Evolutionary conservation across 2,113 vertebrate species (phyloP).

Genomic region (Mus pahari): DNA sequence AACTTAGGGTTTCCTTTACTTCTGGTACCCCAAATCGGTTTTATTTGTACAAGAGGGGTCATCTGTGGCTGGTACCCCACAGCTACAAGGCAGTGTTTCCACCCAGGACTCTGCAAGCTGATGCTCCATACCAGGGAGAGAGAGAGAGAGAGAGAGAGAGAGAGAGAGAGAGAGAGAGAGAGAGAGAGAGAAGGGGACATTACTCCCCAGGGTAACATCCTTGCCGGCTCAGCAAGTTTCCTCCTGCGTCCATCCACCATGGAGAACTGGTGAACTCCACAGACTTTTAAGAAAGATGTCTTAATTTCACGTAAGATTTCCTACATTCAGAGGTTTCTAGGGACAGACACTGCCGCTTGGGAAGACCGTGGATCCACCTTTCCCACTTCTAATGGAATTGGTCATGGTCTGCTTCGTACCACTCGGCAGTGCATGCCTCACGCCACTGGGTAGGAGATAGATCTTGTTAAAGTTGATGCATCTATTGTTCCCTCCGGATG

Average conservation of each 20-base stretch:
- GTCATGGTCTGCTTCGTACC: conserved; percentile 60
- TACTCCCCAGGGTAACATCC: conserved; percentile 63
- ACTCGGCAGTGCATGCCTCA: conserved; percentile 67
- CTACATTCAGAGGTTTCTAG: conserved; percentile 82
- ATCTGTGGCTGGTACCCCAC: background rate
- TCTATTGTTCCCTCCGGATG: conserved; percentile 74
- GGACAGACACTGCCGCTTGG: conserved; percentile 44
- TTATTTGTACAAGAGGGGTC: background rate
- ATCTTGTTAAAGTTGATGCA: conserved; percentile 71
- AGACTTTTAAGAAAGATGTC: conserved; percentile 74
- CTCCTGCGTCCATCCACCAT: conserved; percentile 59
- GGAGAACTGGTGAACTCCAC: conserved; percentile 71
- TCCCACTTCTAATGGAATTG: conserved; percentile 60
- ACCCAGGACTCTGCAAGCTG: background rate
- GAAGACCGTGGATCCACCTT: conserved; percentile 33
- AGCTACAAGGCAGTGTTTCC: background rate
- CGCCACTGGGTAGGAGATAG: conserved; percentile 75
- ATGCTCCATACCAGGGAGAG: background rate
- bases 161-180: too few relatives aligned
- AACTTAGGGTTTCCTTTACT: background rate
- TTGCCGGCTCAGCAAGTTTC: conserved; percentile 67
- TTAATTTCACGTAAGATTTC: conserved; percentile 77
- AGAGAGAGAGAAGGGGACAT: conserved; percentile 40
- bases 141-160: too few relatives aligned
- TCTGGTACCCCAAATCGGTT: background rate